Percentiles rank a stretch among this genome's conserved stretches.
phyloP scores from a whole-genome alignment of 2,113 vertebrate species.

The Dicaeum eximium region DNA sequence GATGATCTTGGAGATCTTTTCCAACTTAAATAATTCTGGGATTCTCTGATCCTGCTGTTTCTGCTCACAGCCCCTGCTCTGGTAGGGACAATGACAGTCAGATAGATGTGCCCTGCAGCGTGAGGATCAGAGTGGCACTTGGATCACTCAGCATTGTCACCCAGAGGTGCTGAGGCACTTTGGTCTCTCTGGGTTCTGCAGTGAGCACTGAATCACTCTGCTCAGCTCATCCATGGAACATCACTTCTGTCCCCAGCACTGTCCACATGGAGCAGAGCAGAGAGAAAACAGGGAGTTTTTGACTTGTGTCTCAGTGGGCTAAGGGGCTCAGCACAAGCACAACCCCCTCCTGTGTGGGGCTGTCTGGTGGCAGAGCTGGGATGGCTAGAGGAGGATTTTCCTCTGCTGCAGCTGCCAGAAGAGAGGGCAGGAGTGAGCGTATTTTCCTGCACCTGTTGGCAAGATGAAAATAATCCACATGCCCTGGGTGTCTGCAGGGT shows the following conservation, averaged over 20 bases:
- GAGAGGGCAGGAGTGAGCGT: background rate
- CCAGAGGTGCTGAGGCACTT: background rate
- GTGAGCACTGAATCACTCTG: fast-evolving
- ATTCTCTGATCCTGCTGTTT: background rate
- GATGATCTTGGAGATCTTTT: background rate
- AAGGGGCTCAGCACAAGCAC: background rate
- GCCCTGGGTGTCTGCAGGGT: background rate
- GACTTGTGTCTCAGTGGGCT: background rate
- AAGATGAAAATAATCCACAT: background rate
- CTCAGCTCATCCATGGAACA: background rate
- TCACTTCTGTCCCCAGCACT: background rate
- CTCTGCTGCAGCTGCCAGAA: background rate
- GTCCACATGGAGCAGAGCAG: fast-evolving
- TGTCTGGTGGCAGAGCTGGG: background rate
- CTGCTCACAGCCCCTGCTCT: fast-evolving
- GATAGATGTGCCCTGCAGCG: background rate
- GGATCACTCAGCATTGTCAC: fast-evolving
- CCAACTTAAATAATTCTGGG: background rate
- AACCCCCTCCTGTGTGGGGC: background rate
- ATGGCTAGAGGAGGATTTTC: background rate
- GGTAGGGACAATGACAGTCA: background rate
- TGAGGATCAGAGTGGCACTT: fast-evolving
- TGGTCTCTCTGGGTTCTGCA: background rate
- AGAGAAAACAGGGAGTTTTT: background rate
- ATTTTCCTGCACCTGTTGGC: background rate